Conservation (phyloP, 2,113 vertebrate species). For the Panthera leo region DNA sequence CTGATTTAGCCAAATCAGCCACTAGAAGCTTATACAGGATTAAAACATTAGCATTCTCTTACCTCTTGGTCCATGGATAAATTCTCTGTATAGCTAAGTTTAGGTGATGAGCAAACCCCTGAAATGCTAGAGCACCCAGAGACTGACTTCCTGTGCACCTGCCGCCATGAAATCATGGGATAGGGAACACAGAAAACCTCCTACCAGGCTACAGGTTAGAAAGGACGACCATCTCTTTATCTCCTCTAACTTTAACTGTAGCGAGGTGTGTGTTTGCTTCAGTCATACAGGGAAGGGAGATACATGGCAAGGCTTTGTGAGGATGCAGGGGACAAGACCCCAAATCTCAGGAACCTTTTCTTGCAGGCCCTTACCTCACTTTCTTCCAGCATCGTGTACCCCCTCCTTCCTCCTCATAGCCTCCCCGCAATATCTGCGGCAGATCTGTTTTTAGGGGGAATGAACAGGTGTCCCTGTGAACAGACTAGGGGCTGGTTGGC, state of each 20-base stretch:
- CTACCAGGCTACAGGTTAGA: background rate
- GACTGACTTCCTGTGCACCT: background rate
- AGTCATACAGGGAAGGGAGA: background rate
- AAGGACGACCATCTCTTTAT: background rate
- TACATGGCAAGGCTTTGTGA: background rate
- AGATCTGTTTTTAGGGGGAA: background rate
- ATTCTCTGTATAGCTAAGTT: background rate
- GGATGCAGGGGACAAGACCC: background rate
- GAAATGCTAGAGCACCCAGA: background rate
- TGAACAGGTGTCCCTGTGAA: background rate
- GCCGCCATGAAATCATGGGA: accelerated
- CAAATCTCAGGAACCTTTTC: background rate
- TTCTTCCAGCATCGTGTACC: background rate
- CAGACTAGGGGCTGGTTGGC: background rate
- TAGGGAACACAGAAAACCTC: background rate
- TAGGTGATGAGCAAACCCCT: background rate
- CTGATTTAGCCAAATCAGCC: conserved; percentile 56
- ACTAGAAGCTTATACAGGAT: conserved; percentile 26
- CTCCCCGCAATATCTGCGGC: background rate
- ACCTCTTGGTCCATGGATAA: background rate
- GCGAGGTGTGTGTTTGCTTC: background rate
- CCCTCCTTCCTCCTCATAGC: background rate
- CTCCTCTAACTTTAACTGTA: background rate
- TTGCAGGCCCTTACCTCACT: background rate
- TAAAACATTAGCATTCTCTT: conserved; percentile 46